These are phyloP conservation scores for Nemapogon koenigi DNA, from an alignment of 2,888 invertebrate species.

Conservation along the genomic window DNA sequence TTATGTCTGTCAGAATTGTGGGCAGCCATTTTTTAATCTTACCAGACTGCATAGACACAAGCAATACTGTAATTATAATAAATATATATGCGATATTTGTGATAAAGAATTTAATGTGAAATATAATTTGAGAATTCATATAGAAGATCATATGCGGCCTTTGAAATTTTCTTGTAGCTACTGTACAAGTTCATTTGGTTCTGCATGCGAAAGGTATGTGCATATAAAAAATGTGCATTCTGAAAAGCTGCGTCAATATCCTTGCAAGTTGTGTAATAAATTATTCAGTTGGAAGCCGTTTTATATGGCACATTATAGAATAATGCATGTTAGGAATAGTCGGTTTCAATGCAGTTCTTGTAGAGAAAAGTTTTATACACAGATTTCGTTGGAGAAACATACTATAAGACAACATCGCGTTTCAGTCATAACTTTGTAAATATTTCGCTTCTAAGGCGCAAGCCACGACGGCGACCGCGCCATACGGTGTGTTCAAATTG, in stretches of 20 bases:
- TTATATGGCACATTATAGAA: constrained; percentile 39
- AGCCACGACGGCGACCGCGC: no score
- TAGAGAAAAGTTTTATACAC: constrained; percentile 20
- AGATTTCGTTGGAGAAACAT: constrained; percentile 23
- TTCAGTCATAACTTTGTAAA: no score
- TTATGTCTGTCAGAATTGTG: constrained; percentile 37
- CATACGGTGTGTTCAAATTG: no score
- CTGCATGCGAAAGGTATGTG: constrained; percentile 22
- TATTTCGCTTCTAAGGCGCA: no score
- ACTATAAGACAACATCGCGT: constrained; percentile 21
- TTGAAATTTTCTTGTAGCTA: constrained; percentile 27
- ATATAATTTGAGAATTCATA: constrained; percentile 32
- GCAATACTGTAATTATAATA: constrained; percentile 41
- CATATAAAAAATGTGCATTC: constrained; percentile 30
- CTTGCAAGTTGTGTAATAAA: constrained; percentile 42
- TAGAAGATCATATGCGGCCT: constrained; percentile 24
- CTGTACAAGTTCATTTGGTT: constrained; percentile 27
- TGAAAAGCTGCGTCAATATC: no score
- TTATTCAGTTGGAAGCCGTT: constrained; percentile 44
- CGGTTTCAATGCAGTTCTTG: constrained; percentile 27
- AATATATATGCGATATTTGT: constrained; percentile 43
- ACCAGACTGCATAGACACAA: constrained; percentile 34
- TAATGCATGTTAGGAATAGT: constrained; percentile 31
- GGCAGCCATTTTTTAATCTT: constrained; percentile 29
- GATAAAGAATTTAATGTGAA: constrained; percentile 42